Base-by-base conservation (phyloP, 1,140 invertebrate species). In the Aphaenogaster ashmeadi region DNA sequence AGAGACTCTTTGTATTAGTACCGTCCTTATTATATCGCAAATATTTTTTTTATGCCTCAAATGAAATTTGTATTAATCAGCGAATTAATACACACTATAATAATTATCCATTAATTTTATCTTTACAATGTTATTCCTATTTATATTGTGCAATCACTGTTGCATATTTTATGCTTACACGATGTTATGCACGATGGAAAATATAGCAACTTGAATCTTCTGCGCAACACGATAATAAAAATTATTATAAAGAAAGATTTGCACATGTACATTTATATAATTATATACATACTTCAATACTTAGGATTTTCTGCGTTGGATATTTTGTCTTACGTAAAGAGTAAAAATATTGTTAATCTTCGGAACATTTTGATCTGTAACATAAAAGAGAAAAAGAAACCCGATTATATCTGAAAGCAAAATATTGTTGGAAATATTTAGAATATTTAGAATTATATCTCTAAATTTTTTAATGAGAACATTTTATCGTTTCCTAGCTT, bases 1-100 rank as follows among this genome's bases (percentile, higher is more conserved):
- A 88, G 69, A 64, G 77, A 75, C 50, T 78, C 18, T 50, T 84
- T 80, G 67, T 84, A 83, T 74, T 91, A 92, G 89, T 72, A 91
- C 90, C 92, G 92, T 92, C 91, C 91, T 92, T 83, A 41, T 81
- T 66, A n/a, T 21, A 69, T 81, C 11, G 33, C 7, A 27, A 81
- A 81, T 41, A 69, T 36, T 13, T 62, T 58, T 62, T 56, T 38
- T 21, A 44, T 58, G 27, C 27, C 27, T 11, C 7, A 36, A 64
- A n/a, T 15, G 2, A 47, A 50, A n/a, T 74, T 38, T 18, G 9
- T 27, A 54, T 74, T 74, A 54, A n/a, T 38, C 56, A n/a, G 52
- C 33, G 0, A 41, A 56, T 41, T 38, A 27, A 3, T 58, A 44
- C 54, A 33, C 5, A 21, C 3, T 62, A 18, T 18, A 18, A 62